Evolutionary conservation across 1,140 invertebrate species (phyloP), one percentile per base, ranked within the genome.

Genomic region (Drosophila santomea): DNA sequence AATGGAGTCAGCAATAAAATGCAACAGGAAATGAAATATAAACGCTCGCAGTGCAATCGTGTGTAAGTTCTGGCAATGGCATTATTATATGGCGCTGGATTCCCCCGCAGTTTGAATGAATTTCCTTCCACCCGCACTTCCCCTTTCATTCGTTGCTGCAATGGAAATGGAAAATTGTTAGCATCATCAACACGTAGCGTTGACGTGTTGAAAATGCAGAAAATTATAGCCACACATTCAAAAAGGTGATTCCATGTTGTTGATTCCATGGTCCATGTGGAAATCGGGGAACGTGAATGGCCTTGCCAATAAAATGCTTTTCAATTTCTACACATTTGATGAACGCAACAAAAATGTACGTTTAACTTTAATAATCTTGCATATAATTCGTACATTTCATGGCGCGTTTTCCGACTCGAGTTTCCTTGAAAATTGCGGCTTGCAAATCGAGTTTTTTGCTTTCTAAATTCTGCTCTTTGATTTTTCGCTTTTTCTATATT

Each of bases 221-320:
- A 77, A 77, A 68, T 75, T 67, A 75, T 75, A 72, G 52, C 73
- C 36, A 44, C 23, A 51, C 47, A 39, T 14, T 32, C 7, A 17
- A 17, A 51, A 6, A 6, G 50, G 48, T 51, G 48, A n/a, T 4
- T 28, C 2, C 2, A 15, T 10, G 23, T 0, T 25, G 3, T 3
- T 25, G 23, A 4, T 25, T 4, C 25, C 25, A 25, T 25, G 4
- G 25, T 25, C 4, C 25, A 25, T 25, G 25, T 4, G 44, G 32
- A 35, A 69, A 48, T 17, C 12, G 43, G 11, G 23, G 17, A 7
- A 41, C 10, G 36, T n/a, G n/a, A 59, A 38, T 63, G 63, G 66
- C 81, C 73, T 59, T 80, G 73, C 39, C 74, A 80, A 85, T 81
- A 81, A 78, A 85, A 86, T 72, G 69, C 86, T 79, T 73, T 88